These are phyloP conservation scores for Stichodactyla helianthus DNA, from an alignment of 64 coral and sea anemone genomes.

Conservation along the genomic window DNA sequence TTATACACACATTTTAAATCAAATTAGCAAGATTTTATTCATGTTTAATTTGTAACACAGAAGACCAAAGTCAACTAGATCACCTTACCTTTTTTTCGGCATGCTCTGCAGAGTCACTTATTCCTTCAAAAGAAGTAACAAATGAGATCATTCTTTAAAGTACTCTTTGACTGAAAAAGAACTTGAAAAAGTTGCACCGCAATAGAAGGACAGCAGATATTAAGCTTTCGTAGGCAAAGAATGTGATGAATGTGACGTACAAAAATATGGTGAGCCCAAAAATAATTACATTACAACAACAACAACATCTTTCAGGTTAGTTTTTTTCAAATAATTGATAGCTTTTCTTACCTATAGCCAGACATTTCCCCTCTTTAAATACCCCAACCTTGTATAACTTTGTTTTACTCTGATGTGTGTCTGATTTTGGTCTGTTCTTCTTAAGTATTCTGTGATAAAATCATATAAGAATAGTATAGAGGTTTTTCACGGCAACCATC, in stretches of 20 bases:
- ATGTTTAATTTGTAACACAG: not conserved
- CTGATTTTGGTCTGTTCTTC: not conserved
- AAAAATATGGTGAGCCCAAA: no score
- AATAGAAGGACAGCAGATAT: no score
- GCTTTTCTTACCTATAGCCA: conserved; percentile 43
- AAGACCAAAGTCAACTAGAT: no score
- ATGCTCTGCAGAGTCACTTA: conserved; percentile 25
- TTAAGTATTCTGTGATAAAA: not conserved
- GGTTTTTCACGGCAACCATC: no score
- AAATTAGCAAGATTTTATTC: conserved; percentile 2
- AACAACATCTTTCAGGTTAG: not conserved
- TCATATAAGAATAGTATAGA: not conserved
- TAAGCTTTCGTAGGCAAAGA: not conserved
- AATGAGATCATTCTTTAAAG: not conserved
- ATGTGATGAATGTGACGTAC: not conserved
- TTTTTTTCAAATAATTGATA: not conserved
- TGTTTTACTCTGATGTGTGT: not conserved
- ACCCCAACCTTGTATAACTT: conserved; percentile 56
- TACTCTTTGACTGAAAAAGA: no score
- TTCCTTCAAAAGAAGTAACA: conserved; percentile 9
- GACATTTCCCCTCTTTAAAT: conserved; percentile 11
- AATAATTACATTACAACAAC: not conserved
- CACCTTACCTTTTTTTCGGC: conserved; percentile 77
- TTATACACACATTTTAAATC: not conserved
- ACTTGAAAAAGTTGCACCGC: no score